Conservation (phyloP, 2,797 vertebrate species). For the Trichosurus vulpecula region DNA sequence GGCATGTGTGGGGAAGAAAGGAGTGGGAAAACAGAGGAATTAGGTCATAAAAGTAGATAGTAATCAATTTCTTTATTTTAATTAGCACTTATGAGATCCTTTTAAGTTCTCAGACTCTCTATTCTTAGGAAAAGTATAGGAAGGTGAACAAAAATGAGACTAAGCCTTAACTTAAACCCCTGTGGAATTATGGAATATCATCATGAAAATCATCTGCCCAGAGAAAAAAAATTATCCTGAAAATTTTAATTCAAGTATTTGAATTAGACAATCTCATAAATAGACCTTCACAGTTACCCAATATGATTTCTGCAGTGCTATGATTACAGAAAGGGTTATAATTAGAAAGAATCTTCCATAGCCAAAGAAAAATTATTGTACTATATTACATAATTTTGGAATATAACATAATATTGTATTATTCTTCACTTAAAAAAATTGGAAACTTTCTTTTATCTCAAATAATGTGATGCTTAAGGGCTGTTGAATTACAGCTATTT, state of each 20-base stretch:
- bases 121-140: constrained; percentile 28
- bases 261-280: constrained; percentile 62
- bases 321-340: constrained; percentile 59
- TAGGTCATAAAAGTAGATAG: constrained; percentile 18
- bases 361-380: constrained; percentile 59
- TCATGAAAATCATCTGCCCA: constrained; percentile 26
- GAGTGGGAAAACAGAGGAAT: constrained; percentile 42
- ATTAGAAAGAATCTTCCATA: constrained; percentile 64
- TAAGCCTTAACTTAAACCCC: constrained; percentile 1
- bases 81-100: constrained; percentile 22
- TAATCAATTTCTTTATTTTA: constrained; percentile 26
- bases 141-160: constrained; percentile 28
- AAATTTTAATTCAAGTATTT: constrained; percentile 53
- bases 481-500: constrained; percentile 64
- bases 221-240: constrained; percentile 19
- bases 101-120: constrained; percentile 38
- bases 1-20: constrained; percentile 2
- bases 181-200: background rate
- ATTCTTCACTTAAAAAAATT: constrained; percentile 65
- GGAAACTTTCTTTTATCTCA: constrained; percentile 58
- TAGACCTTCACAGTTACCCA: constrained; percentile 45
- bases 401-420: constrained; percentile 32
- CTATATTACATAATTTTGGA: background rate
- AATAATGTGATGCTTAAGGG: constrained; percentile 59
- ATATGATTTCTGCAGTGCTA: constrained; percentile 56